phyloP scores from a whole-genome alignment of 2,888 invertebrate species.

The Podabrus alpinus region DNA sequence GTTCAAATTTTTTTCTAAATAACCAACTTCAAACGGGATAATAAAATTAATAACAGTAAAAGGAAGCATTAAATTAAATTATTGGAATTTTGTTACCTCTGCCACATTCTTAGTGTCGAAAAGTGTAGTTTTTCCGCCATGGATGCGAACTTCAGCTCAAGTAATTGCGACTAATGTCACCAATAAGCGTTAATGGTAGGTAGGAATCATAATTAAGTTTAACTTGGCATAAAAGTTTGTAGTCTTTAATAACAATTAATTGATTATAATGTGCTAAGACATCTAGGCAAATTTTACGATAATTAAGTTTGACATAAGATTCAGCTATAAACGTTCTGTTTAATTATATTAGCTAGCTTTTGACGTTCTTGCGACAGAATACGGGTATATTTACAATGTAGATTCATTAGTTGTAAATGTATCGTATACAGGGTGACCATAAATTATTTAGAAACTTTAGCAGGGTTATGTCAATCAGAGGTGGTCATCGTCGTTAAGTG shows the following conservation, averaged over 20 bases:
- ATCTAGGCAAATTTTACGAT: not conserved
- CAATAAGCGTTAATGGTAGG: not conserved
- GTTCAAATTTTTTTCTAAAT: not conserved
- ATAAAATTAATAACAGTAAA: not conserved
- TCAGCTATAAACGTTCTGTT: not conserved
- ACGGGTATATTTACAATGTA: not conserved
- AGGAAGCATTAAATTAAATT: not conserved
- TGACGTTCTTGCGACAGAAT: not conserved
- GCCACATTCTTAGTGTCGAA: not conserved
- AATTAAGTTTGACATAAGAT: constrained; percentile 1
- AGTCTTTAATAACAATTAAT: not conserved
- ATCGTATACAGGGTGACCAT: not conserved
- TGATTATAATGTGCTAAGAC: not conserved
- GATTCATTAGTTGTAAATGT: not conserved
- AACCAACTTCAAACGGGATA: not conserved
- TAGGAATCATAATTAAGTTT: not conserved
- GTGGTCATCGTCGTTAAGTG: too few species aligned
- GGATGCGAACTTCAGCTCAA: not conserved
- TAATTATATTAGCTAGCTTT: not conserved
- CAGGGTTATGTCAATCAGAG: too few species aligned
- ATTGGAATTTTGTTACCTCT: not conserved
- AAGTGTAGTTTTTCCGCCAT: not conserved
- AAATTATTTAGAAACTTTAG: too few species aligned
- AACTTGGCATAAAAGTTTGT: not conserved
- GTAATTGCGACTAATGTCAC: not conserved